Evolutionary conservation across 2,113 vertebrate genomes (phyloP).

Genomic region (Calonectris borealis): DNA sequence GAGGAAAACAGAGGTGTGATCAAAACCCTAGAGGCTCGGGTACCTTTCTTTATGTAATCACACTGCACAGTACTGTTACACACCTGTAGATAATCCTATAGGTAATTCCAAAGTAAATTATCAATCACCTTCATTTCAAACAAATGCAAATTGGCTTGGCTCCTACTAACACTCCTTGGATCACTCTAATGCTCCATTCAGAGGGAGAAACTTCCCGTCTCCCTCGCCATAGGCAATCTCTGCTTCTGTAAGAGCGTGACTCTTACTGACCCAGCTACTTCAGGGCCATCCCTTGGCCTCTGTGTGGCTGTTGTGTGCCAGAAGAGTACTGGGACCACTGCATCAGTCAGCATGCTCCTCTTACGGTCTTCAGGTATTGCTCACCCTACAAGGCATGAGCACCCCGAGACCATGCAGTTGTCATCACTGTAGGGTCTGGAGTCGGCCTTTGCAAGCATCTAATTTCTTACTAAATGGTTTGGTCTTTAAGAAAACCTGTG

Average conservation of each 20-base stretch:
- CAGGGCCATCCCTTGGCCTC: not conserved
- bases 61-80: fast-evolving
- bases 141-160: not conserved
- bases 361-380: not conserved
- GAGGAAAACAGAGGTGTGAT: not conserved
- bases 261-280: not conserved
- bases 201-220: not conserved
- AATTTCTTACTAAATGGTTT: not conserved
- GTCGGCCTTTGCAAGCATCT: not conserved
- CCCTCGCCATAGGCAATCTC: not conserved
- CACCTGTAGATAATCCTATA: not conserved
- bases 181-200: not conserved
- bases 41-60: not conserved
- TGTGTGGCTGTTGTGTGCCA: not conserved
- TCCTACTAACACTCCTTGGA: not conserved
- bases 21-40: not conserved
- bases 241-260: not conserved
- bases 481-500: not conserved
- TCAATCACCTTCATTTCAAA: not conserved
- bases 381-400: not conserved
- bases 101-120: not conserved
- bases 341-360: not conserved
- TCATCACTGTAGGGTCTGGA: not conserved
- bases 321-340: not conserved
- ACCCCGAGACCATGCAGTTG: not conserved